Percentiles rank a stretch among this genome's conserved stretches.
phyloP scores from a whole-genome alignment of 2,113 vertebrate species.

The Microcebus tavaratra region DNA sequence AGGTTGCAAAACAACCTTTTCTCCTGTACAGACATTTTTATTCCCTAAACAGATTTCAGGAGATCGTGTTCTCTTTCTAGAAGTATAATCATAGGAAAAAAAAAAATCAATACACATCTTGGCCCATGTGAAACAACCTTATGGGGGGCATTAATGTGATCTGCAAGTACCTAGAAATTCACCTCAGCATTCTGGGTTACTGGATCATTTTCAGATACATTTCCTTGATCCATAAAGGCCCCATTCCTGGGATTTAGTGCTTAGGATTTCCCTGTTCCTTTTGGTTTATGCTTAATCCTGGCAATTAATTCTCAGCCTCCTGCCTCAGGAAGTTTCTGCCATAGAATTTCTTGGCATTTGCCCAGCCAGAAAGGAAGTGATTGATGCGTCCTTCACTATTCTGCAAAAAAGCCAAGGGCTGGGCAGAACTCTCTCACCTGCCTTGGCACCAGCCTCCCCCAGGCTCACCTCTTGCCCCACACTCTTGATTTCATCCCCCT shows the following conservation, averaged over 20 bases:
- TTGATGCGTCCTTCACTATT: constrained; percentile 64
- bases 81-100: constrained; percentile 53
- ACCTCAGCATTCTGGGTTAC: background rate
- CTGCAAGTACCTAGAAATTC: background rate
- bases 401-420: constrained; percentile 44
- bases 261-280: background rate
- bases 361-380: constrained; percentile 44
- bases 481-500: background rate
- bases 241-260: background rate
- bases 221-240: background rate
- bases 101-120: constrained; percentile 57
- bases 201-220: background rate
- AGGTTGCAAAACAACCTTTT: constrained; percentile 6
- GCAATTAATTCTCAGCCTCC: constrained; percentile 46
- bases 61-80: constrained; percentile 64
- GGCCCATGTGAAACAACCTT: constrained; percentile 25
- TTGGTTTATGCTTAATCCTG: constrained; percentile 41
- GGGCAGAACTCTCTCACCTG: constrained; percentile 40
- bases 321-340: background rate
- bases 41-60: constrained; percentile 29
- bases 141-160: constrained; percentile 22
- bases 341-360: constrained; percentile 51
- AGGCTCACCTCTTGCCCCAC: background rate
- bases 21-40: background rate
- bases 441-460: constrained; percentile 29